Base-by-base conservation (phyloP, 53 echinoderm and acorn worm genomes). In the Antedon mediterranea region DNA sequence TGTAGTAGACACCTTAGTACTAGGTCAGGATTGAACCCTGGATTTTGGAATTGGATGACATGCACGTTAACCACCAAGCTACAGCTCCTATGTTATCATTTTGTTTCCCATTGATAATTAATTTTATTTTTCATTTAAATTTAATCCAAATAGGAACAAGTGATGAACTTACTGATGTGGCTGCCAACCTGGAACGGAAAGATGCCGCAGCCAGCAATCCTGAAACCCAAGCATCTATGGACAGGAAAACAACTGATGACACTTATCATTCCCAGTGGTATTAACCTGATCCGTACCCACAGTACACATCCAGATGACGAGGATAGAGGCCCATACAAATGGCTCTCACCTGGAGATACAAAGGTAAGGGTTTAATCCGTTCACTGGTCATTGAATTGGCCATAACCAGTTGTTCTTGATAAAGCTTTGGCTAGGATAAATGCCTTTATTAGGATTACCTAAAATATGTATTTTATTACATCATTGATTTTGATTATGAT, bases 111-210 rank as follows among this genome's bases (percentile, higher is more conserved):
- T 31, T 23, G 6, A 30, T 28, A 32, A 18, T 31, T 28, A 75
- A 75, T n/a, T n/a, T n/a, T n/a, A 14, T 28, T n/a, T 73, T 73
- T 26, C 73, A 28, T 32, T 29, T 8, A 23, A 28, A 78, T 42
- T 42, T n/a, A n/a, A n/a, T n/a, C n/a, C n/a, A n/a, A n/a, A 43
- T 83, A 93, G 93, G 83, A 88, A 31, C 88, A 84, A 18, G 88
- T 98, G 86, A 98, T 98, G 98, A 92, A 98, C 77, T 87, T 98
- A 5, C 81, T 98, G 75, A 92, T 98, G 88, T 98, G 92, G 90
- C 86, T 98, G 43, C 98, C 98, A 31, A 86, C 84, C 83, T 98
- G 98, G 98, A 88, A 98, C 43, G 98, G 98, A 31, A 90, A 90
- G 78, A 92, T 98, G 84, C 92, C 92, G 32, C 92, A 98, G 74